These are phyloP conservation scores for Propithecus coquereli DNA, from an alignment of 2,113 vertebrate species.

Conservation along the genomic window DNA sequence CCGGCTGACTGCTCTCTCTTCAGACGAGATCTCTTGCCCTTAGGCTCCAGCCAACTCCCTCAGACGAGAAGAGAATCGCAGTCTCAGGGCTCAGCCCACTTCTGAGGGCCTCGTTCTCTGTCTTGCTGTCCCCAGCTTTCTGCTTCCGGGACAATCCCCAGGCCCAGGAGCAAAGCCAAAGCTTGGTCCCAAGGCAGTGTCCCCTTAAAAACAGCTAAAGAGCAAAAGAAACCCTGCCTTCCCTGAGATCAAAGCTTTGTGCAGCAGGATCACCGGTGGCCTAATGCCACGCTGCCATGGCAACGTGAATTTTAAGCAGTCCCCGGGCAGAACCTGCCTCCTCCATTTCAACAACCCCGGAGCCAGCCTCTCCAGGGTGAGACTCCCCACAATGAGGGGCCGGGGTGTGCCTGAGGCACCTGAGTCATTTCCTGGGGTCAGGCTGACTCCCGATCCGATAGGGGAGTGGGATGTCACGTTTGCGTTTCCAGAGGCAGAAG, in stretches of 20 bases:
- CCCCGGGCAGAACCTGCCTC: slow-evolving; percentile 66
- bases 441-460: background rate
- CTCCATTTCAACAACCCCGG: slow-evolving; percentile 45
- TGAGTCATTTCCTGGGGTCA: background rate
- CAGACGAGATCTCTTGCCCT: slow-evolving; percentile 9
- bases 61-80: background rate
- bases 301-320: slow-evolving; percentile 81
- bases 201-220: slow-evolving; percentile 71
- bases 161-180: slow-evolving; percentile 69
- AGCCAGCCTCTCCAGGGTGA: slow-evolving; percentile 19
- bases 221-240: slow-evolving; percentile 77
- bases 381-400: background rate
- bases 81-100: background rate
- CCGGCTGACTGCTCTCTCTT: background rate
- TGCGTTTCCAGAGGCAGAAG: background rate
- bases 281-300: slow-evolving; percentile 79
- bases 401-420: background rate
- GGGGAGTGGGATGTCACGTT: background rate
- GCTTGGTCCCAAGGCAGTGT: slow-evolving; percentile 69
- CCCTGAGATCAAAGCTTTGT: slow-evolving; percentile 79
- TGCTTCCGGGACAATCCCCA: slow-evolving; percentile 45
- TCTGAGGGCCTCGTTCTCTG: background rate
- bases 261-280: slow-evolving; percentile 69
- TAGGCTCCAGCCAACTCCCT: background rate
- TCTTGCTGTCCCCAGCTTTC: slow-evolving; percentile 45